phyloP scores from a whole-genome alignment of 92 coral and sea anemone genomes.

The Pocillopora meandrina region DNA sequence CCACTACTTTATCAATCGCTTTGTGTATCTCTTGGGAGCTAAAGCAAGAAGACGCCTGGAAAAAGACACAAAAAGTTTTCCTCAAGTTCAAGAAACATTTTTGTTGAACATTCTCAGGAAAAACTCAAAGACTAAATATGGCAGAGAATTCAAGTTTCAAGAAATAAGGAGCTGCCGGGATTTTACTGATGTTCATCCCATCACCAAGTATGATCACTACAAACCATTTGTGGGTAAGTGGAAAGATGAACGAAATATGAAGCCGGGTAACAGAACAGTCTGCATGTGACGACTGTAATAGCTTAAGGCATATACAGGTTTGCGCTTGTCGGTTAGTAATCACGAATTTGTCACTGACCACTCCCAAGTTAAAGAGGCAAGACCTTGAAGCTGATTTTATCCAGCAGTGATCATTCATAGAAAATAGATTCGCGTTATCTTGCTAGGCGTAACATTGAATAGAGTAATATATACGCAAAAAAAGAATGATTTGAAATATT shows the following conservation, averaged over 20 bases:
- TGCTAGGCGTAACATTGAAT: too few relatives aligned
- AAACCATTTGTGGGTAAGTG: slow-evolving; percentile 24
- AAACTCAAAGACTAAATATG: slow-evolving; percentile 36
- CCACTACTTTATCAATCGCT: slow-evolving; percentile 33
- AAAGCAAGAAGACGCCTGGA: slow-evolving; percentile 25
- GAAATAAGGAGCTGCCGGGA: slow-evolving; percentile 5
- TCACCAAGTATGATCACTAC: slow-evolving; percentile 28
- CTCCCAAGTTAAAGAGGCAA: too few relatives aligned
- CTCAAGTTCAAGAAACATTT: slow-evolving; percentile 16
- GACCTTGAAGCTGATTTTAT: too few relatives aligned
- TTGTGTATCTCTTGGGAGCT: slow-evolving; percentile 18
- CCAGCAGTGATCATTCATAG: too few relatives aligned
- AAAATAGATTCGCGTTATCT: too few relatives aligned
- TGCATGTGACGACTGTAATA: too few relatives aligned
- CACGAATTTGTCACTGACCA: too few relatives aligned
- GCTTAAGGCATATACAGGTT: too few relatives aligned
- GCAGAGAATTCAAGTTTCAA: slow-evolving; percentile 16
- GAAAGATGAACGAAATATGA: background rate
- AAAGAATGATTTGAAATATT: too few relatives aligned
- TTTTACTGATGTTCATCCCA: slow-evolving; percentile 16
- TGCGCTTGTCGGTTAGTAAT: too few relatives aligned
- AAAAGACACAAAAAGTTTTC: slow-evolving; percentile 29
- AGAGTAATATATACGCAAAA: too few relatives aligned
- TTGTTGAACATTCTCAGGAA: slow-evolving; percentile 31
- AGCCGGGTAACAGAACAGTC: too few relatives aligned